These are phyloP conservation scores for Buphagus erythrorhynchus DNA, from an alignment of 2,797 vertebrate species.

Conservation along the genomic window DNA sequence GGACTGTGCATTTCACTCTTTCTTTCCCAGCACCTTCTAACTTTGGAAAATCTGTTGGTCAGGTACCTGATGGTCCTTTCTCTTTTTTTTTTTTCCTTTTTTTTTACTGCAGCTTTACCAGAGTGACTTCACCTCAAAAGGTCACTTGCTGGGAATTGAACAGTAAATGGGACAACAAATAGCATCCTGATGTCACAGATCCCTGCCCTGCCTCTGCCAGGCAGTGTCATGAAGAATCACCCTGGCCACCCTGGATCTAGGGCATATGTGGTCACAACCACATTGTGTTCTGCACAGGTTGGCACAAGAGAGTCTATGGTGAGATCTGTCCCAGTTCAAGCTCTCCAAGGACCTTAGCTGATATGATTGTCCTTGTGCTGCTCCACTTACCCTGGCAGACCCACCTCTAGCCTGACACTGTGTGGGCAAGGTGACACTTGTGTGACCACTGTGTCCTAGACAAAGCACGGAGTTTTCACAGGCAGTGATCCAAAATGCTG, in stretches of 20 bases:
- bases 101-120: background rate
- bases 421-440: background rate
- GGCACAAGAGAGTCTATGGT: fast-evolving
- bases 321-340: background rate
- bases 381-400: fast-evolving
- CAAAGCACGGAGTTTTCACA: background rate
- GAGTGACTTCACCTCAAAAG: background rate
- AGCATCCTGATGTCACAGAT: background rate
- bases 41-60: background rate
- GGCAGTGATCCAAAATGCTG: background rate
- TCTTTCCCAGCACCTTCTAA: background rate
- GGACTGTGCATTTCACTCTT: background rate
- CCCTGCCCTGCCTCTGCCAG: background rate
- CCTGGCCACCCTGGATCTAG: background rate
- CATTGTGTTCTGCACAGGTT: fast-evolving
- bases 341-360: background rate
- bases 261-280: background rate
- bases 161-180: background rate
- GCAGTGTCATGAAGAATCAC: background rate
- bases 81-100: background rate
- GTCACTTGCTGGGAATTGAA: background rate
- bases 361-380: background rate
- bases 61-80: background rate
- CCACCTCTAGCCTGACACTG: fast-evolving
- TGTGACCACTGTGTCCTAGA: background rate